These are phyloP conservation scores for Trialeurodes vaporariorum DNA, from an alignment of 1,140 invertebrate species.

Conservation along the genomic window DNA sequence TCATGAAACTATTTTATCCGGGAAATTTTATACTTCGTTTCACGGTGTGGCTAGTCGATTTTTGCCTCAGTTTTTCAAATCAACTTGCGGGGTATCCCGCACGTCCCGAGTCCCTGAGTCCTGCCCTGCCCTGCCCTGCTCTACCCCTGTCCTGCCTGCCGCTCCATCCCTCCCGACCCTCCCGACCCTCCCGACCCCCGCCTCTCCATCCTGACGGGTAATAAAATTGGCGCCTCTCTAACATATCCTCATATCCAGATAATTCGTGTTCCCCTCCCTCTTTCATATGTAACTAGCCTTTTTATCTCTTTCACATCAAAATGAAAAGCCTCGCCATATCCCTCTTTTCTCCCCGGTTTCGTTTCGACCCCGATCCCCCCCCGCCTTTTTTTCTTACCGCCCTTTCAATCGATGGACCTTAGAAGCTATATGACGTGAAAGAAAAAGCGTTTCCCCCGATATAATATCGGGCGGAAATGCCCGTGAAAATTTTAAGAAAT, in stretches of 20 bases:
- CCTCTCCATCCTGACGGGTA: background rate
- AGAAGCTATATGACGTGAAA: too few relatives aligned
- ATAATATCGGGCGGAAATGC: too few relatives aligned
- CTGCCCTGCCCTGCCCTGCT: background rate
- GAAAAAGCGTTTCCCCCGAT: too few relatives aligned
- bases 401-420: too few relatives aligned
- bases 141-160: too few relatives aligned
- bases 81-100: background rate
- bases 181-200: background rate
- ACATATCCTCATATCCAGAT: background rate
- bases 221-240: background rate
- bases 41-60: background rate
- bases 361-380: too few relatives aligned
- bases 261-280: background rate
- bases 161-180: background rate
- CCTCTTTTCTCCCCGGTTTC: too few relatives aligned
- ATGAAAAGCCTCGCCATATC: too few relatives aligned
- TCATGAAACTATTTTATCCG: too few relatives aligned
- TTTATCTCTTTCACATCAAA: background rate
- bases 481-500: too few relatives aligned
- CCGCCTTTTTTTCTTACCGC: too few relatives aligned
- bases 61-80: background rate
- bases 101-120: background rate
- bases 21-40: too few relatives aligned
- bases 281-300: background rate